Evolutionary conservation across 2,113 vertebrate species (phyloP).

Genomic region (Tautogolabrus adspersus): DNA sequence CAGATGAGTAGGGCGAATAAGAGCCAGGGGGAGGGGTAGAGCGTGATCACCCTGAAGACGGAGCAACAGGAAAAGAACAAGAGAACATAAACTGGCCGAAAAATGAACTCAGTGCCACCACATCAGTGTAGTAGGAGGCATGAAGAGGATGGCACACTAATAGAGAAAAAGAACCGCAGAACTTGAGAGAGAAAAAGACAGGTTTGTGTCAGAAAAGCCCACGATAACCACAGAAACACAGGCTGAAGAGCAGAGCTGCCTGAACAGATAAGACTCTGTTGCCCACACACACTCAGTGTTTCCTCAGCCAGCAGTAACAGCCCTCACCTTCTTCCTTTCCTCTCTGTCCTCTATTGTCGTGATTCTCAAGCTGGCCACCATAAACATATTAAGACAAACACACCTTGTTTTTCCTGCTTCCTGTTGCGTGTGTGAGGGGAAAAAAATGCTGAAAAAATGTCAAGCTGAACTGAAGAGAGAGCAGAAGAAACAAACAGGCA

Average conservation of each 20-base stretch:
- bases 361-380: conserved; percentile 41
- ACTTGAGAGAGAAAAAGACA: conserved; percentile 4
- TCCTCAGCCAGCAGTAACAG: conserved; percentile 40
- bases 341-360: conserved; percentile 41
- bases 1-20: conserved; percentile 60
- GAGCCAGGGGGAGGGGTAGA: conserved; percentile 67
- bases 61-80: conserved; percentile 75
- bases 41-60: conserved; percentile 62
- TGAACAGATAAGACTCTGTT: conserved; percentile 28
- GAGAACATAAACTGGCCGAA: conserved; percentile 55
- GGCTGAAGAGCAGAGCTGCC: not conserved
- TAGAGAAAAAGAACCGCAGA: not conserved
- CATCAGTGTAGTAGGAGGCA: conserved; percentile 22
- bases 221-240: conserved; percentile 14
- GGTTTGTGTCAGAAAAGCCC: not conserved
- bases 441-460: conserved; percentile 35
- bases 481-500: conserved; percentile 10
- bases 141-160: not conserved
- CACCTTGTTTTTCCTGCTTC: conserved; percentile 72
- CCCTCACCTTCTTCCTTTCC: conserved; percentile 60
- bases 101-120: conserved; percentile 44
- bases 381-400: conserved; percentile 63
- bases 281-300: conserved; percentile 1
- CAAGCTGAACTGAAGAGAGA: conserved; percentile 32
- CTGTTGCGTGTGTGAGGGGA: conserved; percentile 45